Conservation (phyloP, 2,888 invertebrate genomes). For the Noctuana brunneofusca region DNA sequence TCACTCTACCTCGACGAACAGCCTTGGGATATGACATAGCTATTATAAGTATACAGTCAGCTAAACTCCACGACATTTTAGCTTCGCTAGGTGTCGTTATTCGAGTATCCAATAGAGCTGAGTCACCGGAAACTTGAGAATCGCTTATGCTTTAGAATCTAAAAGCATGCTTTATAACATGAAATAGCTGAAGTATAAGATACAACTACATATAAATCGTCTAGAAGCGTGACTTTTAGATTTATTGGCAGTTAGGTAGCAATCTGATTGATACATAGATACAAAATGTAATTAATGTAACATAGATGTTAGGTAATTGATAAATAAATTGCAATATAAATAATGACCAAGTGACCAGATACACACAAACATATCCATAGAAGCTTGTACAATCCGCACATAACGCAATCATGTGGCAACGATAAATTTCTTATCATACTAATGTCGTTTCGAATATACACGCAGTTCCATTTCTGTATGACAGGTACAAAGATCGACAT, state of each 20-base stretch:
- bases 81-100: constrained; percentile 6
- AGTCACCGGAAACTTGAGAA: constrained; percentile 13
- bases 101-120: constrained; percentile 15
- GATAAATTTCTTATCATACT: no score
- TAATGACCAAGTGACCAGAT: no score
- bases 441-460: no score
- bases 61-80: constrained; percentile 18
- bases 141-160: no score
- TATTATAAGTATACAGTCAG: constrained; percentile 10
- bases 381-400: no score
- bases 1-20: neutral
- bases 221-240: neutral
- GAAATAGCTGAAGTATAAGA: neutral
- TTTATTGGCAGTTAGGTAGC: neutral
- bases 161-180: constrained; percentile 16
- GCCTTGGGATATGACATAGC: constrained; percentile 21
- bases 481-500: neutral
- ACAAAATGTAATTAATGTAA: neutral
- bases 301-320: no score
- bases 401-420: no score
- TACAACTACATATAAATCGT: constrained; percentile 1
- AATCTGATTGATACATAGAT: neutral
- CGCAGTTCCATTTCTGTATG: no score
- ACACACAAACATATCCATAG: no score
- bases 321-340: no score